Percentiles rank a stretch among this genome's conserved stretches.
phyloP scores from a whole-genome alignment of 2,797 vertebrate species.

The Poeciliopsis paucimaculata region DNA sequence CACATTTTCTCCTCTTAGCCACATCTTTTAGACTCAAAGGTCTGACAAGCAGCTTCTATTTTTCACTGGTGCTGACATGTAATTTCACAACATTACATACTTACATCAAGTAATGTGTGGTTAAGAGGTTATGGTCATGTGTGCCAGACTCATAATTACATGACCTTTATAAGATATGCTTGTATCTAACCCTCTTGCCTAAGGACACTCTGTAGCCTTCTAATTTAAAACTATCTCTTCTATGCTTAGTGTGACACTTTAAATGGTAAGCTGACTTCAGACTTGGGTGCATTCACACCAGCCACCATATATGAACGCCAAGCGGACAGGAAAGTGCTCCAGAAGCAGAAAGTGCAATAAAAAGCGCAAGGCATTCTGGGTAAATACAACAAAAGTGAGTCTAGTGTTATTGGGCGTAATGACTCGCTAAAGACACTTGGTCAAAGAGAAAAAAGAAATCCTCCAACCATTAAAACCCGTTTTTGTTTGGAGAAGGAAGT shows the following conservation, averaged over 20 bases:
- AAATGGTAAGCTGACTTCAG: neutral
- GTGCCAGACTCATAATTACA: neutral
- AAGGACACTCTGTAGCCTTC: neutral
- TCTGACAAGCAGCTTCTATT: neutral
- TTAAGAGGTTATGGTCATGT: neutral
- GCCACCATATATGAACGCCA: too few relatives aligned
- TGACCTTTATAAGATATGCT: neutral
- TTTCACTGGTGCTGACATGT: neutral
- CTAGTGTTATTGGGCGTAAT: too few relatives aligned
- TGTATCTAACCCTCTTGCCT: neutral
- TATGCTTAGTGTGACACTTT: neutral
- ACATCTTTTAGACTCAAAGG: neutral
- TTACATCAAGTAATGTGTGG: slow-evolving; percentile 1
- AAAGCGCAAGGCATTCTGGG: too few relatives aligned
- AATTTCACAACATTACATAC: neutral
- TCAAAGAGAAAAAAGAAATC: too few relatives aligned
- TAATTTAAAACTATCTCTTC: neutral
- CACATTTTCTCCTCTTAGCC: neutral
- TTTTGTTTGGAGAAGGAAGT: too few relatives aligned
- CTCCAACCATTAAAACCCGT: too few relatives aligned
- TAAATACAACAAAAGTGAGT: too few relatives aligned
- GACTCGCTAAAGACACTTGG: too few relatives aligned
- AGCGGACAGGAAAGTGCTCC: too few relatives aligned
- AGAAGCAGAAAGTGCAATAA: too few relatives aligned
- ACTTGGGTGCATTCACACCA: neutral